These are phyloP conservation scores for Tachysurus fulvidraco DNA, from an alignment of 2,113 vertebrate species.

Conservation along the genomic window DNA sequence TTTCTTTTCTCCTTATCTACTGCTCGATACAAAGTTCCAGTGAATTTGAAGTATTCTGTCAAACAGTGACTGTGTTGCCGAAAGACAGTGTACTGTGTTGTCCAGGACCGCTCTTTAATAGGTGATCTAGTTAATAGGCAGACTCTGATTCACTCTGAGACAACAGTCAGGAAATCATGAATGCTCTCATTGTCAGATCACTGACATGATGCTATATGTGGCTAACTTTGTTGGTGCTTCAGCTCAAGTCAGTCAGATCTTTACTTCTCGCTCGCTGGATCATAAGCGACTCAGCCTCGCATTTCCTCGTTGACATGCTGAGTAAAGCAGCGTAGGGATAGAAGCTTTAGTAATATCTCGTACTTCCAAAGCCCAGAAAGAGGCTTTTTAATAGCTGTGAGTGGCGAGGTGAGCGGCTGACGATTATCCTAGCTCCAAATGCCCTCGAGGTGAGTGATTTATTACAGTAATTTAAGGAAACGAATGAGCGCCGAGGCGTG, in stretches of 20 bases:
- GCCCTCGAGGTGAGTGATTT: slow-evolving; percentile 57
- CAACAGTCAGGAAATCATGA: slow-evolving; percentile 13
- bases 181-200: neutral
- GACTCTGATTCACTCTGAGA: neutral
- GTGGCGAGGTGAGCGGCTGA: slow-evolving; percentile 40
- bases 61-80: too few relatives aligned
- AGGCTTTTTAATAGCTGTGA: slow-evolving; percentile 53
- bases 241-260: neutral
- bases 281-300: neutral
- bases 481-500: slow-evolving; percentile 46
- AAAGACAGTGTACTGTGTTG: neutral
- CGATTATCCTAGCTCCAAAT: slow-evolving; percentile 49
- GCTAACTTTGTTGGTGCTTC: neutral
- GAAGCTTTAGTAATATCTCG: slow-evolving; percentile 1
- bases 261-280: neutral
- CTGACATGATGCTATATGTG: too few relatives aligned
- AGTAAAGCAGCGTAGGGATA: neutral
- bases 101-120: slow-evolving; percentile 1
- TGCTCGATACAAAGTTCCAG: neutral
- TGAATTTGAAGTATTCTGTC: neutral
- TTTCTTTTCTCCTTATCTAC: neutral
- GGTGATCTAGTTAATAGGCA: neutral
- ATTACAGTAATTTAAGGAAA: slow-evolving; percentile 62
- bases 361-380: slow-evolving; percentile 27
- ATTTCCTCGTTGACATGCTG: neutral